Evolutionary conservation across 2,888 invertebrate species (phyloP), one percentile per base, ranked within the genome.

Genomic region (Andricus quercusramuli): DNA sequence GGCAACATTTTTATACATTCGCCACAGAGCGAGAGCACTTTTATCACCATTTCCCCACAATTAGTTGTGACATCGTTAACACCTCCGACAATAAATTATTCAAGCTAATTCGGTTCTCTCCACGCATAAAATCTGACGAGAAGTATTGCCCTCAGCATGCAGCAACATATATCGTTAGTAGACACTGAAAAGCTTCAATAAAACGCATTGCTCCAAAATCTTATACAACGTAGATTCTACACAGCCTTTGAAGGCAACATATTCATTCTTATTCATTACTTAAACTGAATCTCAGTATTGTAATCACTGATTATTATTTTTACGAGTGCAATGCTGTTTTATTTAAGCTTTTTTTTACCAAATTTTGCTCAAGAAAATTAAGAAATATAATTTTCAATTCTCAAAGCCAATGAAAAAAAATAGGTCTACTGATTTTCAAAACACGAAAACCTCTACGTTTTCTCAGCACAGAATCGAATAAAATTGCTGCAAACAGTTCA

Each of bases 61-160:
- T 87, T 88, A 84, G 82, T 78, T 76, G 79, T 82, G 83, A 84
- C 86, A 86, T 88, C 89, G 87, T 89, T 89, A 59, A 37, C 37
- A n/a, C 37, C 20, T n/a, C 89, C 86, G 74, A 56, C 88, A 82
- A 88, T 89, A 88, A 90, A 88, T 90, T 88, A 90, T 89, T 89
- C 88, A 80, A 78, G 83, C 82, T 89, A 89, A 89, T 89, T 88
- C 87, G 87, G 88, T 88, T 86, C 84, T 79, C 83, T 80, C 78
- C 77, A 79, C 77, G 85, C 86, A 85, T 87, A 87, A 89, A 89
- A 89, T 89, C 84, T 85, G 79, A 83, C 78, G 82, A 82, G 82
- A 83, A 82, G 86, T 87, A 87, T 84, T 83, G 82, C 64, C 22
- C 64, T 44, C 20, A 77, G 37, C 29, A 22, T n/a, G 59, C 32